phyloP scores from a whole-genome alignment of 2,888 invertebrate species.

The Shargacucullia verbasci region DNA sequence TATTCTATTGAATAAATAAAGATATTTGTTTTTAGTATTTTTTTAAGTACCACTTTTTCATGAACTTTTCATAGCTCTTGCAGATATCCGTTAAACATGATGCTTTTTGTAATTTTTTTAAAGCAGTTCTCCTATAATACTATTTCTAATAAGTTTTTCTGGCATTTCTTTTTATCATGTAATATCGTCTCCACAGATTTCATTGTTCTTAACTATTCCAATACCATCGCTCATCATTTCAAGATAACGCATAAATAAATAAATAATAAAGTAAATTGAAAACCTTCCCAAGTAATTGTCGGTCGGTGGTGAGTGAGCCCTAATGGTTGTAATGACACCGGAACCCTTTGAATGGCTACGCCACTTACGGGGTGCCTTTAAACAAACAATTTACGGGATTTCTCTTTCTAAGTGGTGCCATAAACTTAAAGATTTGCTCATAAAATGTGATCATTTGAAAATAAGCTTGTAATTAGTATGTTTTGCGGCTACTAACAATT shows the following conservation, averaged over 20 bases:
- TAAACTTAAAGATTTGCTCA: conserved; percentile 49
- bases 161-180: too few relatives aligned
- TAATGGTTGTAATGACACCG: conserved; percentile 82
- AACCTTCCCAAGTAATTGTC: conserved; percentile 76
- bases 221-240: conserved; percentile 79
- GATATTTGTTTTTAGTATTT: too few relatives aligned
- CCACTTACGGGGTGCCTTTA: conserved; percentile 64
- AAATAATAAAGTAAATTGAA: conserved; percentile 89
- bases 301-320: conserved; percentile 67
- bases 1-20: too few relatives aligned
- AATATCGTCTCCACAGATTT: conserved; percentile 59
- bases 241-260: conserved; percentile 87
- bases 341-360: conserved; percentile 75
- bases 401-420: conserved; percentile 48
- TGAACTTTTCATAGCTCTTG: too few relatives aligned
- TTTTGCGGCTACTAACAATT: conserved; percentile 26
- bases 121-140: too few relatives aligned
- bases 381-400: conserved; percentile 66
- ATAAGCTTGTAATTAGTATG: conserved; percentile 32
- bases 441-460: conserved; percentile 43
- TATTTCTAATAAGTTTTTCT: too few relatives aligned
- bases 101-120: too few relatives aligned
- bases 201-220: conserved; percentile 54
- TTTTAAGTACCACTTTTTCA: too few relatives aligned
- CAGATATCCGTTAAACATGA: too few relatives aligned